Conservation (phyloP, 2,113 vertebrate genomes). For the Xiphorhynchus elegans region DNA sequence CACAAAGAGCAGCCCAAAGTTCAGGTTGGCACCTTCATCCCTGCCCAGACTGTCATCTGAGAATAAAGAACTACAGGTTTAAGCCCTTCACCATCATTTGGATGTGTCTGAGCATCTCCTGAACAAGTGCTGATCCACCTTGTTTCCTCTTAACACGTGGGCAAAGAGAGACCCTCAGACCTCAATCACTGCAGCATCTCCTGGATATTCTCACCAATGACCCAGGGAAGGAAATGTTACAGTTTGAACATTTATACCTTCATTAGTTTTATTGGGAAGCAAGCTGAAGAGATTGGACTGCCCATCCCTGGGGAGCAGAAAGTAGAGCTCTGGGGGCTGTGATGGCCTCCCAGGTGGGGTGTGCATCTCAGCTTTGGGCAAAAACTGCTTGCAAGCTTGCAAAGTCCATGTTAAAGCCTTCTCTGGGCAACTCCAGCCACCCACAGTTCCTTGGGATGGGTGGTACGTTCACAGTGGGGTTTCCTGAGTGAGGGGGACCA, state of each 20-base stretch:
- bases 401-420: background rate
- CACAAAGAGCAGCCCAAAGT: background rate
- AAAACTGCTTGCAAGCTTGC: background rate
- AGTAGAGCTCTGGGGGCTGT: background rate
- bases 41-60: background rate
- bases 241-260: background rate
- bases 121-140: background rate
- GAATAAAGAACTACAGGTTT: background rate
- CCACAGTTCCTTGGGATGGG: background rate
- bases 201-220: background rate
- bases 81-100: background rate
- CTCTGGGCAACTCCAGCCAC: background rate
- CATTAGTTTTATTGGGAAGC: background rate
- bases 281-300: background rate
- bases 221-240: background rate
- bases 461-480: background rate
- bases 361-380: background rate
- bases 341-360: background rate
- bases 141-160: accelerated
- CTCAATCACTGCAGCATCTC: background rate
- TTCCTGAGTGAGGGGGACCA: background rate
- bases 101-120: background rate
- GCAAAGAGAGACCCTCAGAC: background rate
- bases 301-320: background rate
- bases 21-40: background rate